phyloP scores from a whole-genome alignment of 2,113 vertebrate genomes.

The Etheostoma cragini region DNA sequence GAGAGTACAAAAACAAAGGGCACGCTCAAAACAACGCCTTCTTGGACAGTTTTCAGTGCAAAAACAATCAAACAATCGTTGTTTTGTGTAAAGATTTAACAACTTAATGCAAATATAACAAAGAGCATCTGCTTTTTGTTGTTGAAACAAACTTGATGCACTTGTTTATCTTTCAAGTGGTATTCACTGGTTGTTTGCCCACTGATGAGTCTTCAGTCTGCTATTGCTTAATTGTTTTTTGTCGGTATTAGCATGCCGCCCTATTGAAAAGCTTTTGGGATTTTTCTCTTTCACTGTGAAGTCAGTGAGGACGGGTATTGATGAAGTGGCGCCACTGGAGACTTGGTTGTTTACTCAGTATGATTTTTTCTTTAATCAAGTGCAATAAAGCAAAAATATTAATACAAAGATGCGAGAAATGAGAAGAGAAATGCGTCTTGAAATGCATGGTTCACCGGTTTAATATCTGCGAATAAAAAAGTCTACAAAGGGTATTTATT shows the following conservation, averaged over 20 bases:
- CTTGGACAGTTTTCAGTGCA: not conserved
- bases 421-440: not conserved
- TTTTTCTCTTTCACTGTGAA: not conserved
- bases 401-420: not conserved
- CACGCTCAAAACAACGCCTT: not conserved
- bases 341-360: not conserved
- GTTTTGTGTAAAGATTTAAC: not conserved
- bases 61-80: not conserved
- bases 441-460: not conserved
- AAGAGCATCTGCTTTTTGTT: conserved; percentile 1
- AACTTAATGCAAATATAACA: conserved; percentile 1
- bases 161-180: conserved; percentile 24
- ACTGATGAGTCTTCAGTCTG: not conserved
- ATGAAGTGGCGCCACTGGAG: conserved; percentile 9
- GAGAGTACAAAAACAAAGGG: not conserved
- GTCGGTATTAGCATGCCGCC: conserved; percentile 4
- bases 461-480: conserved; percentile 18
- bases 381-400: conserved; percentile 15
- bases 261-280: conserved; percentile 11
- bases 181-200: conserved; percentile 12
- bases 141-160: conserved; percentile 7
- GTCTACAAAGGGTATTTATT: not conserved
- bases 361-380: not conserved
- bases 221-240: not conserved
- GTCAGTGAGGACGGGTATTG: not conserved